A percentile compares a stretch with the other conserved stretches of the same genome.
Evolutionary conservation across 2,888 invertebrate species (phyloP).

Genomic region (Synergus japonicus): DNA sequence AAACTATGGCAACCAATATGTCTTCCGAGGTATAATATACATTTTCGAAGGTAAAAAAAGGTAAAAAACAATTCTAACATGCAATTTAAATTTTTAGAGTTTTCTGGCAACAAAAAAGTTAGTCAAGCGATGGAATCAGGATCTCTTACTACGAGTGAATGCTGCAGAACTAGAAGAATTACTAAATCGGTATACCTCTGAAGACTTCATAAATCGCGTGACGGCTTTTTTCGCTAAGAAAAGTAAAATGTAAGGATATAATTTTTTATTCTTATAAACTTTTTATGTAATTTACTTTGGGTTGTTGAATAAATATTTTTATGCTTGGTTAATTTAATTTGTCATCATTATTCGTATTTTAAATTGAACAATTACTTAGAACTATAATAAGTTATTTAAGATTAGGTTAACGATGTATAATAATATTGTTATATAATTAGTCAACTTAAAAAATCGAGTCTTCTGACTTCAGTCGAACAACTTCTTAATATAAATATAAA

Average conservation of each 20-base stretch:
- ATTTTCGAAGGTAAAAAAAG: background rate
- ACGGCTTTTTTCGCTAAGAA: background rate
- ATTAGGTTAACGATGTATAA: background rate
- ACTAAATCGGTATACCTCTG: conserved; percentile 81
- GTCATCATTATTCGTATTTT: background rate
- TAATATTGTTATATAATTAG: background rate
- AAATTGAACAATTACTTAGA: background rate
- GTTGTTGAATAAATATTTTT: background rate
- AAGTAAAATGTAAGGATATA: conserved; percentile 35
- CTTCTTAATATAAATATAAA: background rate
- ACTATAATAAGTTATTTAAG: background rate
- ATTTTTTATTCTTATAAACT: background rate
- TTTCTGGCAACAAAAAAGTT: conserved; percentile 86
- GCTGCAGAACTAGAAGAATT: conserved; percentile 84
- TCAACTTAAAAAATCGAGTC: background rate
- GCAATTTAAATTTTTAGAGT: conserved; percentile 76
- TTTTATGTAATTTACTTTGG: background rate
- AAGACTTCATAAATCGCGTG: conserved; percentile 76
- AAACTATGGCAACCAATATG: conserved; percentile 55
- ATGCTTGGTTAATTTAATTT: background rate
- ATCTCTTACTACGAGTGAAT: conserved; percentile 83
- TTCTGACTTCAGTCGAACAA: background rate
- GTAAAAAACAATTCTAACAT: background rate
- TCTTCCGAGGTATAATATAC: conserved; percentile 60
- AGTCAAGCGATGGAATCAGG: conserved; percentile 81